These are phyloP conservation scores for Luperina nickerlii DNA, from an alignment of 2,888 invertebrate species.

Conservation along the genomic window DNA sequence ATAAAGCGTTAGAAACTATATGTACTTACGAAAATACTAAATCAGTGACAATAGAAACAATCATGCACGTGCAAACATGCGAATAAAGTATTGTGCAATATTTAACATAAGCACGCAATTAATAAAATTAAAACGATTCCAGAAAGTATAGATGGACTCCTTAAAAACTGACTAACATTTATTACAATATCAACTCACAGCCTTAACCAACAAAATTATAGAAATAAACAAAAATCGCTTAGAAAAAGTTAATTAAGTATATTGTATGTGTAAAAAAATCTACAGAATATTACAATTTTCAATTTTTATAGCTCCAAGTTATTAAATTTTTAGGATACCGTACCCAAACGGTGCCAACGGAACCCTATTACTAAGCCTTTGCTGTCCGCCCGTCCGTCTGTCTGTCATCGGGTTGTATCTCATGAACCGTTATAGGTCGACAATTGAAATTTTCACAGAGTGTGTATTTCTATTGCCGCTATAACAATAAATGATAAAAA, in stretches of 20 bases:
- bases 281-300: neutral
- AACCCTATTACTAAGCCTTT: too few relatives aligned
- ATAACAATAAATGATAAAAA: too few relatives aligned
- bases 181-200: neutral
- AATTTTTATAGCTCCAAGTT: neutral
- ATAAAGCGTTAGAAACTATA: constrained; percentile 23
- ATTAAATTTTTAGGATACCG: neutral
- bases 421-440: too few relatives aligned
- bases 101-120: constrained; percentile 57
- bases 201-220: neutral
- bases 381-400: too few relatives aligned
- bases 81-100: constrained; percentile 33
- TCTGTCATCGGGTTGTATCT: too few relatives aligned
- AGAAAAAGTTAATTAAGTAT: neutral
- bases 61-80: constrained; percentile 61
- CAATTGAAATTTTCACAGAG: too few relatives aligned
- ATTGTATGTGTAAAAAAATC: neutral
- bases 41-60: constrained; percentile 27
- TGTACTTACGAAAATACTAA: neutral
- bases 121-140: constrained; percentile 20
- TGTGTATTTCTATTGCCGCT: too few relatives aligned
- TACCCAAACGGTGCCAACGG: neutral
- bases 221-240: neutral
- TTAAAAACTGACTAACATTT: neutral
- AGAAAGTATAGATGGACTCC: neutral